phyloP scores from a whole-genome alignment of 2,888 invertebrate species.

The Epistrophella euchroma region DNA sequence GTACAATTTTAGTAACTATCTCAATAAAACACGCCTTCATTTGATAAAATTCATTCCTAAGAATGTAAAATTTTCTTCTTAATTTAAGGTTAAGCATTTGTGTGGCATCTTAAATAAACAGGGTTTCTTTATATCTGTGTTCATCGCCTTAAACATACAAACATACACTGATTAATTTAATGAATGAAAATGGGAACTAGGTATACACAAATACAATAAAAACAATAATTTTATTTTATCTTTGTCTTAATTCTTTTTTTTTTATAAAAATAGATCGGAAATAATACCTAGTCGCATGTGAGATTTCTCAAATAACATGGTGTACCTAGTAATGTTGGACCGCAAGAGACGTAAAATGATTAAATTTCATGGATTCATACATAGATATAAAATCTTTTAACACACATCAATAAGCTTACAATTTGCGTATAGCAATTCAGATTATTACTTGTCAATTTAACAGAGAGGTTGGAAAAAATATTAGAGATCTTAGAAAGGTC shows the following conservation, averaged over 20 bases:
- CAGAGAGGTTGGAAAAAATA: background rate
- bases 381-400: slow-evolving; percentile 46
- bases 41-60: background rate
- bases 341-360: slow-evolving; percentile 70
- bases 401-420: slow-evolving; percentile 34
- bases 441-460: slow-evolving; percentile 39
- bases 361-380: slow-evolving; percentile 53
- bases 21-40: too few species aligned
- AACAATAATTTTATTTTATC: background rate
- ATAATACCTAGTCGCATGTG: slow-evolving; percentile 43
- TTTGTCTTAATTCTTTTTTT: background rate
- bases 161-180: slow-evolving; percentile 21
- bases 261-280: slow-evolving; percentile 60
- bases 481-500: too few species aligned
- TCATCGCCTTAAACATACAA: background rate
- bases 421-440: slow-evolving; percentile 37
- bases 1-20: too few species aligned
- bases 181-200: slow-evolving; percentile 66
- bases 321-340: slow-evolving; percentile 45
- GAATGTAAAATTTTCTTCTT: background rate
- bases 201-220: slow-evolving; percentile 17
- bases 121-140: background rate
- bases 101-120: slow-evolving; percentile 17
- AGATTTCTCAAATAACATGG: slow-evolving; percentile 62
- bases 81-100: slow-evolving; percentile 1